phyloP scores from a whole-genome alignment of 2,888 invertebrate genomes.

The Trissolcus japonicus region DNA sequence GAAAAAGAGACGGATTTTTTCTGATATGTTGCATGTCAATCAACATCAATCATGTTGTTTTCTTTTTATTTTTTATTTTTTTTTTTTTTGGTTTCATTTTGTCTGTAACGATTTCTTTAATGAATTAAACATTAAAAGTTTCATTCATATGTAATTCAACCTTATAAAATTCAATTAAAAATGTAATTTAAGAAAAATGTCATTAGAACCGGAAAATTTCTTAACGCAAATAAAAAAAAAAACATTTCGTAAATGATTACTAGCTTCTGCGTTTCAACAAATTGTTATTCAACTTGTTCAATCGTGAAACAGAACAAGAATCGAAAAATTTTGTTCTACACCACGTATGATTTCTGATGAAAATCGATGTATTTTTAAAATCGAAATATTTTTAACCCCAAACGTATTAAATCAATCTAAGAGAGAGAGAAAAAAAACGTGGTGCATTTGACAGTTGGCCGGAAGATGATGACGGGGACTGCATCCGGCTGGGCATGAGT shows the following conservation, averaged over 20 bases:
- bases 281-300: neutral
- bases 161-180: too few species aligned
- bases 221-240: too few species aligned
- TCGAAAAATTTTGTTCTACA: too few species aligned
- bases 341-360: neutral
- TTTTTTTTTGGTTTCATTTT: too few species aligned
- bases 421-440: neutral
- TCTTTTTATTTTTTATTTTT: slow-evolving; percentile 6
- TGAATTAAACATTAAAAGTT: too few species aligned
- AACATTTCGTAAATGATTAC: too few species aligned
- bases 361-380: slow-evolving; percentile 1
- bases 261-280: too few species aligned
- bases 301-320: neutral
- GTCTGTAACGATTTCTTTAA: too few species aligned
- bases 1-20: slow-evolving; percentile 5
- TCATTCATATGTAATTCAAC: too few species aligned
- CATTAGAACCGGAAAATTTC: too few species aligned
- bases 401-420: neutral
- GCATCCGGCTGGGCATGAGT: slow-evolving; percentile 27
- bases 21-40: slow-evolving; percentile 17
- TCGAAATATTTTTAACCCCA: too few species aligned
- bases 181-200: too few species aligned
- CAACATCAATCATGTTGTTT: slow-evolving; percentile 7
- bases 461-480: slow-evolving; percentile 17
- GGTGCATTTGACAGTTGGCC: slow-evolving; percentile 15